phyloP scores from a whole-genome alignment of 1,140 invertebrate genomes.

The Drosophila triauraria region DNA sequence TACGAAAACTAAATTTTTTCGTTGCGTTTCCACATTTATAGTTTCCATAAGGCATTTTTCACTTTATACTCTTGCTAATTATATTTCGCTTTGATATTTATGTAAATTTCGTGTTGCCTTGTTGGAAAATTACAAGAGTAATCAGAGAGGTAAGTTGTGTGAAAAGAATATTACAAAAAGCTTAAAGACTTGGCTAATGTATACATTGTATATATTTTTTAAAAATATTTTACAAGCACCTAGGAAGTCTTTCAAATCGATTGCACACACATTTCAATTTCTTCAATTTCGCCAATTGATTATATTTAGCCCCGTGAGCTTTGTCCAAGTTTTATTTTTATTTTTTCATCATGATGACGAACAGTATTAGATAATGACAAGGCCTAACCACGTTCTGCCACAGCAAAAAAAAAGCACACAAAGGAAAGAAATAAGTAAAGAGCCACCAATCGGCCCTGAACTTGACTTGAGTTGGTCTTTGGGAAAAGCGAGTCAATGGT shows the following conservation, averaged over 20 bases:
- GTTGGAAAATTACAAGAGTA: slow-evolving; percentile 29
- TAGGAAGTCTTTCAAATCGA: background rate
- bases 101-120: slow-evolving; percentile 23
- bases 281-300: slow-evolving; percentile 40
- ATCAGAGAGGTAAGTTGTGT: slow-evolving; percentile 36
- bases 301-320: slow-evolving; percentile 49
- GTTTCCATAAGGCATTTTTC: slow-evolving; percentile 19
- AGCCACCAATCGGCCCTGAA: slow-evolving; percentile 66
- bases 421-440: slow-evolving; percentile 16
- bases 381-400: slow-evolving; percentile 11
- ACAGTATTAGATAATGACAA: slow-evolving; percentile 37
- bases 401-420: slow-evolving; percentile 1
- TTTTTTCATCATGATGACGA: slow-evolving; percentile 32
- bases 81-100: slow-evolving; percentile 40
- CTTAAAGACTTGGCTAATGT: background rate
- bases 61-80: slow-evolving; percentile 34
- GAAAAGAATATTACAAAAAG: background rate
- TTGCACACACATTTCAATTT: slow-evolving; percentile 31
- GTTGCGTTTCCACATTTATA: slow-evolving; percentile 16
- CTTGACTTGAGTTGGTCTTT: slow-evolving; percentile 67
- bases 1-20: slow-evolving; percentile 27
- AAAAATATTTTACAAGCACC: background rate
- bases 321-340: slow-evolving; percentile 29
- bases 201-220: no score
- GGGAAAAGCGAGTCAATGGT: slow-evolving; percentile 70